A percentile compares a stretch with the other conserved stretches of the same genome.
Evolutionary conservation across 2,797 vertebrate genomes (phyloP).

Genomic region (Chrosomus eos): DNA sequence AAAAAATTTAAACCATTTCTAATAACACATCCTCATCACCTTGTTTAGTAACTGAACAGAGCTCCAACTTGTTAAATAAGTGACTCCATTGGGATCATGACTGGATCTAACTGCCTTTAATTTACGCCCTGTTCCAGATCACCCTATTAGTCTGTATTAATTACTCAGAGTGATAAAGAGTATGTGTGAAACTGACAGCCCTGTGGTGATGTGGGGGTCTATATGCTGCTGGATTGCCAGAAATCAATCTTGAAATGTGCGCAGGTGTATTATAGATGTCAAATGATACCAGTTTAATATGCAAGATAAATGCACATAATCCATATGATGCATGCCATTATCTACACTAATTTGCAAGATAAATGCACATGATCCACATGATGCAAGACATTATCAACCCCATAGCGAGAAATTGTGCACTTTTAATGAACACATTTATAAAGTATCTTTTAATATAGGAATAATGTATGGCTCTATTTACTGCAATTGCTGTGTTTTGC

Average conservation of each 20-base stretch:
- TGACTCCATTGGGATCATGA: background rate
- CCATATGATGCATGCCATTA: background rate
- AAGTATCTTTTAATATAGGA: background rate
- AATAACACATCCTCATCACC: slow-evolving; percentile 3
- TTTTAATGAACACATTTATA: slow-evolving; percentile 1
- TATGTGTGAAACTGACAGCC: slow-evolving; percentile 11
- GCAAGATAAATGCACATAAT: background rate
- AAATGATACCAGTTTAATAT: background rate
- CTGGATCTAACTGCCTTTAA: slow-evolving; percentile 18
- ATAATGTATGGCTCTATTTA: background rate
- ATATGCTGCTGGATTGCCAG: slow-evolving; percentile 6
- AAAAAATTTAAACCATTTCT: slow-evolving; percentile 33
- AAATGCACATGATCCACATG: background rate
- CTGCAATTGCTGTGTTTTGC: background rate
- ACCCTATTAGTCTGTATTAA: slow-evolving; percentile 1
- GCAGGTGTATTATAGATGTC: background rate
- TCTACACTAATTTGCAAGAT: background rate
- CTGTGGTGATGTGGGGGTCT: background rate
- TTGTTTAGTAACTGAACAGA: slow-evolving; percentile 46
- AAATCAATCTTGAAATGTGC: background rate
- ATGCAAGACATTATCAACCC: background rate
- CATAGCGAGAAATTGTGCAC: background rate
- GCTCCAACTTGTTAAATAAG: slow-evolving; percentile 34
- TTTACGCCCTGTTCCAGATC: background rate
- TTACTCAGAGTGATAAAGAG: slow-evolving; percentile 1